Base-by-base conservation (phyloP, 2,888 invertebrate species). In the Meghimatium bilineatum region DNA sequence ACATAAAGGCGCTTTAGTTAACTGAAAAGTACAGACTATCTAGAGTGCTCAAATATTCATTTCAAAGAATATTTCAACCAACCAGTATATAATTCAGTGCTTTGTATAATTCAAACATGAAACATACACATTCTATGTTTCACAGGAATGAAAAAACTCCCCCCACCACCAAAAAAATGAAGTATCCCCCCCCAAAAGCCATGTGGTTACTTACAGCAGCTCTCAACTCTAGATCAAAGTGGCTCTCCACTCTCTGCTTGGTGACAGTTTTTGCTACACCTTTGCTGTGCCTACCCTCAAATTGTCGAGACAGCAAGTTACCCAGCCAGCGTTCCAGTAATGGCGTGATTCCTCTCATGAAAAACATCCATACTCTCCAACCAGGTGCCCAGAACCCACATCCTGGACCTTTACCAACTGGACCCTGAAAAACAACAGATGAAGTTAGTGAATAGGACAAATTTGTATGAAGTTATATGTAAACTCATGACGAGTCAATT, bases 231-330 rank as follows among this genome's bases (percentile, higher is more conserved):
- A 99, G 95, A 95, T 99, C 99, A 94, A 99, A 99, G 95, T 99
- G 99, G 72, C 98, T 98, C 93, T 99, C 99, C 0, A 99, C 99
- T 90, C 99, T 96, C 94, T 99, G 99, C 93, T 99, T 99, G 0
- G 99, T 99, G 12, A 99, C 99, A 0, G 99, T 99, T 94, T 99
- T 99, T 0, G 99, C 99, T 1, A 99, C 99, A 88, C 99, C 99
- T 94, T 99, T 99, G 0, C 99, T 99, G 94, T 99, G 99, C 89
- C 99, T 95, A 80, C 99, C 99, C 94, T 99, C 99, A 93, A 99
- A 99, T 94, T 99, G 99, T 89, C 99, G 95, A 0, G 99, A 99
- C 72, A 99, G 95, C 90, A 99, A 95, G 94, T 99, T 99, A 29
- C 99, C 99, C n/a, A 99, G 95, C 99, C 99, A 99, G 76, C 99